Evolutionary conservation across 2,888 invertebrate genomes (phyloP), one percentile per base, ranked within the genome.

Genomic region (Epistrophe eligans): DNA sequence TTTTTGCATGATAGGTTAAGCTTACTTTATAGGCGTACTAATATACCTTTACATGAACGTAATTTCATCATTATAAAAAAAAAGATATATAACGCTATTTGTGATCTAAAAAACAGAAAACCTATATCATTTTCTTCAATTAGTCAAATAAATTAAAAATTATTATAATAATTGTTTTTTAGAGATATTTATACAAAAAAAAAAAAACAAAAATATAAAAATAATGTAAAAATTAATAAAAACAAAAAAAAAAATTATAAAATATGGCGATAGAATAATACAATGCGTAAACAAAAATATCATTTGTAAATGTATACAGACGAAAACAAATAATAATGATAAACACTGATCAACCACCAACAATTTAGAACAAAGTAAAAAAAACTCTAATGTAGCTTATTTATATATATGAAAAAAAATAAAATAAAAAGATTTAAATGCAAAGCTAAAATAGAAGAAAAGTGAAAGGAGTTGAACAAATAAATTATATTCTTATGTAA

Each of bases 91-190:
- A 84, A 84, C 84, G 84, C 84, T 85, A 85, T 85, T 85, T 85
- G 85, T 85, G 85, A 85, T 85, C 85, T 82, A 83, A 88, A 84
- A 77, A 81, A 85, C 38, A 73, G 38, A 74, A 77, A 82, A 85
- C 52, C 82, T 85, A 82, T 85, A 88, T 83, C 87, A 89, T 89
- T 89, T 89, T 89, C 89, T 89, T 89, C 89, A 89, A 89, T 89
- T 89, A 89, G 88, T 89, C 58, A 87, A 87, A 84, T 85, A 85
- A 82, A 43, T 43, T 60, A 77, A 52, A 84, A 76, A 84, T 72
- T 84, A 84, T 80, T 76, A 81, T 45, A 81, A 77, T 73, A 84
- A 84, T 84, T 85, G 85, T 82, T 85, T 85, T 85, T 77, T 85
- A 85, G 84, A 84, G 76, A 84, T 87, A 87, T 87, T 87, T 87